A percentile compares a stretch with the other conserved stretches of the same genome.
Conservation (phyloP, 2,113 vertebrate genomes). For the Lethenteron camtschaticum region DNA sequence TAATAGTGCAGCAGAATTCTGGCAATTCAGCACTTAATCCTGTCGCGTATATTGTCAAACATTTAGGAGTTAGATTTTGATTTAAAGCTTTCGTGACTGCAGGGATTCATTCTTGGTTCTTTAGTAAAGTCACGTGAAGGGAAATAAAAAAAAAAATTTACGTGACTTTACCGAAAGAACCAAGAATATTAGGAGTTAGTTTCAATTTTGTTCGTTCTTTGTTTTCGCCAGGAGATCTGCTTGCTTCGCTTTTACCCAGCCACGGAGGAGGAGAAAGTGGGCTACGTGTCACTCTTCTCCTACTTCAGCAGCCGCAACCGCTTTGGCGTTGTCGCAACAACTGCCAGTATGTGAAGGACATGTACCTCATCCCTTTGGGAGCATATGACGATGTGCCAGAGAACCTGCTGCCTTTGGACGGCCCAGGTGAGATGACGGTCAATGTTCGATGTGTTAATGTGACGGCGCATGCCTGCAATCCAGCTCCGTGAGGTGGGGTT, state of each 20-base stretch:
- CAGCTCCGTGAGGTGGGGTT: no score
- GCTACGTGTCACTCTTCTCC: conserved; percentile 67
- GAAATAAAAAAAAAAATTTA: no score
- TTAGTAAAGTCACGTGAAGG: no score
- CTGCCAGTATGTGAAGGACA: conserved; percentile 85
- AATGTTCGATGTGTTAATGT: no score
- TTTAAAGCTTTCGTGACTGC: no score
- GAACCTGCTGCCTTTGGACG: conserved; percentile 92
- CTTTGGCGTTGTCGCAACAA: conserved; percentile 94
- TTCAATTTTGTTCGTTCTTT: conserved; percentile 10
- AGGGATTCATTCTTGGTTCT: no score
- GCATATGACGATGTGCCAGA: conserved; percentile 80
- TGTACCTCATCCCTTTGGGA: conserved; percentile 87
- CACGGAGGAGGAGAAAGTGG: conserved; percentile 93
- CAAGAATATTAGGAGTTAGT: background rate
- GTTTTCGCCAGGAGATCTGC: conserved; percentile 58
- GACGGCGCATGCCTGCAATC: no score
- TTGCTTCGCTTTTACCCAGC: conserved; percentile 78
- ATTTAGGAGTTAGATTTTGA: no score
- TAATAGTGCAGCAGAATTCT: no score
- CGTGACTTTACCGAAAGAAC: no score
- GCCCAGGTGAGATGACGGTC: conserved; percentile 45
- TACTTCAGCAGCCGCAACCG: conserved; percentile 93
- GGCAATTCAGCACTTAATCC: no score
- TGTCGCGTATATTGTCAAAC: no score